Conservation (phyloP, 2,113 vertebrate species). For the Origma solitaria region DNA sequence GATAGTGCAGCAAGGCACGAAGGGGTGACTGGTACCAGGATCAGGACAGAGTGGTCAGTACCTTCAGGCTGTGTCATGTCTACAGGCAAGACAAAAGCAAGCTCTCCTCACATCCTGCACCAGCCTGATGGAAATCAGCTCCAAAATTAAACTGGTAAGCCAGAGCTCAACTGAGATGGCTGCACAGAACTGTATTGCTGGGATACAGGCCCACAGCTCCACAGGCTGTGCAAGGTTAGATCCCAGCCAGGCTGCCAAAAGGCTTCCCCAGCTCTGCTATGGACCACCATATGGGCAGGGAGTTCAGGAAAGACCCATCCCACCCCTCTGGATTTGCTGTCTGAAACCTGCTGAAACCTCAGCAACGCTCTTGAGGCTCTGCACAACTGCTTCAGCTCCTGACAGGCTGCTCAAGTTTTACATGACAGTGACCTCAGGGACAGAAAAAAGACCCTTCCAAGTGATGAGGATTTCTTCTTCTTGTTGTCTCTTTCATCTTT, state of each 20-base stretch:
- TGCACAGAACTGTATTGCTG: background rate
- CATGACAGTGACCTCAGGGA: background rate
- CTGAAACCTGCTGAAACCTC: background rate
- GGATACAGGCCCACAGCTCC: background rate
- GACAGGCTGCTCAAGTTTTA: background rate
- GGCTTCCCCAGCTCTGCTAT: background rate
- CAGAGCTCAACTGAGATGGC: background rate
- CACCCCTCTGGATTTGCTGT: background rate
- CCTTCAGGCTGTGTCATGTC: background rate
- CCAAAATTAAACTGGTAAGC: background rate
- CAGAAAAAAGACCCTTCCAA: background rate
- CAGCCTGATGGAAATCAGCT: background rate
- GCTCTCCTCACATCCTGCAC: background rate
- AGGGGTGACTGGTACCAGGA: background rate
- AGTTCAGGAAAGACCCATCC: background rate
- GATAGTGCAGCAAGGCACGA: background rate
- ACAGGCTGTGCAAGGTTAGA: background rate
- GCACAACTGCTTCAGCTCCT: background rate
- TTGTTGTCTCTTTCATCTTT: background rate
- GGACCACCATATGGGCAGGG: background rate
- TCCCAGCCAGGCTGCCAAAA: background rate
- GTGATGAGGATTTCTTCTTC: background rate
- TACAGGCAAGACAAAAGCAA: background rate
- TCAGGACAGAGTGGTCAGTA: background rate
- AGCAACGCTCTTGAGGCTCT: accelerated